Conservation (phyloP, 2,797 vertebrate species). For the Bovichtus diacanthus region DNA sequence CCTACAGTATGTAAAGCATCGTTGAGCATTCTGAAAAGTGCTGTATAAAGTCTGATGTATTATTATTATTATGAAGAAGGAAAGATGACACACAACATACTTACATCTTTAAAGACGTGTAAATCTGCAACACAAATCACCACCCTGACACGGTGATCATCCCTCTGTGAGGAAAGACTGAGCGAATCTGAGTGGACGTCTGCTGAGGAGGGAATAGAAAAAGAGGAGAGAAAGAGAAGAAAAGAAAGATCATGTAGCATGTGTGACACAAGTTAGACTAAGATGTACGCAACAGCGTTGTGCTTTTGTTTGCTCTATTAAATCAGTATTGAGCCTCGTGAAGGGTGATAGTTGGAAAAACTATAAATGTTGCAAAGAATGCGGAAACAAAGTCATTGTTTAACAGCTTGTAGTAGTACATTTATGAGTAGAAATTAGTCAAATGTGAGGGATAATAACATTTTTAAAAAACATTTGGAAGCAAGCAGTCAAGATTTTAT, state of each 20-base stretch:
- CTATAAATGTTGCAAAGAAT: background rate
- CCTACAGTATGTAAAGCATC: too few relatives aligned
- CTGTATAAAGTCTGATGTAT: too few relatives aligned
- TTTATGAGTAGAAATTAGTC: background rate
- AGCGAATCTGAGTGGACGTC: constrained; percentile 90
- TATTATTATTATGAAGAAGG: too few relatives aligned
- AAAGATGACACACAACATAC: constrained; percentile 39
- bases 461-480: background rate
- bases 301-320: background rate
- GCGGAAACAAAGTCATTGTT: too few relatives aligned
- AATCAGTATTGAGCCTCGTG: background rate
- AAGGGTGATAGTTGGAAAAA: background rate
- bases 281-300: background rate
- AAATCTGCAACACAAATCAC: constrained; percentile 92
- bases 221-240: background rate
- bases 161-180: constrained; percentile 88
- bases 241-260: background rate
- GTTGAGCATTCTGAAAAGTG: too few relatives aligned
- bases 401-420: background rate
- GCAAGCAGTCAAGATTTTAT: background rate
- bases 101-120: constrained; percentile 95
- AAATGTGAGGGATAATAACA: background rate
- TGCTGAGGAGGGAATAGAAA: constrained; percentile 52
- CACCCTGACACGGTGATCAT: constrained; percentile 91
- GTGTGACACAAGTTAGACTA: background rate